Evolutionary conservation across 1,140 invertebrate species (phyloP).

Genomic region (Stegodyphus dumicola): DNA sequence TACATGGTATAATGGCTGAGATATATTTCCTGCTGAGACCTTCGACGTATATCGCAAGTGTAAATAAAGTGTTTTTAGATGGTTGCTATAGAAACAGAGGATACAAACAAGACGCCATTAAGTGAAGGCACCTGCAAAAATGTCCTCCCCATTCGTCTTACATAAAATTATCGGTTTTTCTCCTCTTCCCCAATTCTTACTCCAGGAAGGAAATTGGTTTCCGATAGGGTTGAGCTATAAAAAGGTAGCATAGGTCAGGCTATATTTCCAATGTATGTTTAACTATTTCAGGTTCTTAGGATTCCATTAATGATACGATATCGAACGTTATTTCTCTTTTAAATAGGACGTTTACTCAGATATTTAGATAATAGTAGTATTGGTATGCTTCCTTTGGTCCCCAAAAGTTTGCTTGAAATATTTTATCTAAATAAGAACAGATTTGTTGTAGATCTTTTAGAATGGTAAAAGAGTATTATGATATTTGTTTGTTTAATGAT

Average conservation of each 20-base stretch:
- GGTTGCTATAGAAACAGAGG: slow-evolving; percentile 29
- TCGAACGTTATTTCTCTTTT: neutral
- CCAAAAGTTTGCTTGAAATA: no score
- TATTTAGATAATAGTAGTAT: no score
- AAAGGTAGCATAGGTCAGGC: neutral
- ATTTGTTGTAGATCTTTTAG: no score
- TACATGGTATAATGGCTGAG: no score
- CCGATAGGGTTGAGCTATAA: slow-evolving; percentile 14
- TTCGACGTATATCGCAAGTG: neutral
- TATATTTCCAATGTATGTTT: slow-evolving; percentile 10
- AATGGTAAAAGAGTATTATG: no score
- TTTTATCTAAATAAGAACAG: no score
- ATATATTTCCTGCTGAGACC: neutral
- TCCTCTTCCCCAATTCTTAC: neutral
- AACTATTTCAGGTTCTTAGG: slow-evolving; percentile 11
- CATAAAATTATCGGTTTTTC: slow-evolving; percentile 48
- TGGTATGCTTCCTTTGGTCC: no score
- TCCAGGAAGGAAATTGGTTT: slow-evolving; percentile 34
- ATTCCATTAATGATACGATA: slow-evolving; percentile 39
- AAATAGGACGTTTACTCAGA: no score
- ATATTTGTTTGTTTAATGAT: no score
- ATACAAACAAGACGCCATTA: slow-evolving; percentile 56
- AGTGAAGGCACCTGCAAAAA: slow-evolving; percentile 39
- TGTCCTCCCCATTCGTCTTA: slow-evolving; percentile 39
- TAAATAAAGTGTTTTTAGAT: slow-evolving; percentile 10